phyloP scores from a whole-genome alignment of 2,888 invertebrate genomes.

The Epistrophe grossulariae region DNA sequence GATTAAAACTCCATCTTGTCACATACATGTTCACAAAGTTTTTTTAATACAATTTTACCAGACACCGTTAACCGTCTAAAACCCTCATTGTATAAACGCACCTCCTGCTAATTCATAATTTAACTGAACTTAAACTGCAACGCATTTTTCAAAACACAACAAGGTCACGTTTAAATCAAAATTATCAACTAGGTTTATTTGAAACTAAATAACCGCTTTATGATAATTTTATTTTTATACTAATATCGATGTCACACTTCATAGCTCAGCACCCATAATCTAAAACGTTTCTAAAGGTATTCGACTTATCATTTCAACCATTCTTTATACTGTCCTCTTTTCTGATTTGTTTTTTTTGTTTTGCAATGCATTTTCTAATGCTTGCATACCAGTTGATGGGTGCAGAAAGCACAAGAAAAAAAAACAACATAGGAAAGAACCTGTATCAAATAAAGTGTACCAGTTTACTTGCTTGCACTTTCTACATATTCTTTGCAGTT shows the following conservation, averaged over 20 bases:
- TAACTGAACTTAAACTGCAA: too few relatives aligned
- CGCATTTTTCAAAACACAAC: neutral
- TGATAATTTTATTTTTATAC: neutral
- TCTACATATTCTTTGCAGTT: slow-evolving; percentile 15
- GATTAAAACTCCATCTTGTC: too few relatives aligned
- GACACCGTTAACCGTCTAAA: too few relatives aligned
- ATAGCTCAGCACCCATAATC: neutral
- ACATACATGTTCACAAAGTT: too few relatives aligned
- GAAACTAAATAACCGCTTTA: neutral
- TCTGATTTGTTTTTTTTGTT: neutral
- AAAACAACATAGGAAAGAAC: slow-evolving; percentile 13
- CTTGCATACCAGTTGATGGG: neutral
- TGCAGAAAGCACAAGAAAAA: neutral
- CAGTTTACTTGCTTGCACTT: slow-evolving; percentile 27
- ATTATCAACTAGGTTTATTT: neutral
- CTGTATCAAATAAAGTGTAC: slow-evolving; percentile 2
- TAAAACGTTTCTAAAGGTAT: slow-evolving; percentile 3
- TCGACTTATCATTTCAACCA: neutral
- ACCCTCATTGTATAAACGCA: too few relatives aligned
- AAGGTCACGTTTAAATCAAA: neutral
- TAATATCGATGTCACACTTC: neutral
- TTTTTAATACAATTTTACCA: too few relatives aligned
- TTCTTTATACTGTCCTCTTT: slow-evolving; percentile 1
- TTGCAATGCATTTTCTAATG: slow-evolving; percentile 2
- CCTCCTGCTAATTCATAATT: too few relatives aligned